Conservation (phyloP, 2,113 vertebrate genomes). For the Bombycilla garrulus region DNA sequence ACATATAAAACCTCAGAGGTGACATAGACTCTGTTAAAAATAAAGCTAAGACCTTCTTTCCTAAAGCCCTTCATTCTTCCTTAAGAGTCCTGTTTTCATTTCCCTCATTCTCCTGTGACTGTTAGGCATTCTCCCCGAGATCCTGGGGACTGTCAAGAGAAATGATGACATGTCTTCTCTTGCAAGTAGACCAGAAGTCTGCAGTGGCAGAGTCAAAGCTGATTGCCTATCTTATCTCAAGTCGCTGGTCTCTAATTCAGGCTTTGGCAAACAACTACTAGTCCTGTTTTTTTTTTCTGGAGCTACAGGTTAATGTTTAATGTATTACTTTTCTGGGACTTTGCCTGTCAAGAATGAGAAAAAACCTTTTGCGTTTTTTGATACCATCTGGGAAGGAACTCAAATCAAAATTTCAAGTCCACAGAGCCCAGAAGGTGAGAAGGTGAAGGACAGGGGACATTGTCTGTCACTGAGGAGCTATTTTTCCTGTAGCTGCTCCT, state of each 20-base stretch:
- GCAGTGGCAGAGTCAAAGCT: constrained; percentile 66
- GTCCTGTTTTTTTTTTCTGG: constrained; percentile 29
- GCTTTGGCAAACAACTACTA: constrained; percentile 71
- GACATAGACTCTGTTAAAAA: background rate
- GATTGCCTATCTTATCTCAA: constrained; percentile 80
- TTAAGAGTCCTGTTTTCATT: constrained; percentile 40
- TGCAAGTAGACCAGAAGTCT: constrained; percentile 80
- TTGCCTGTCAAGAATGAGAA: background rate
- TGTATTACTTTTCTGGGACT: constrained; percentile 34
- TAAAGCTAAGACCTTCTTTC: background rate
- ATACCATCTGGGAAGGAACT: background rate
- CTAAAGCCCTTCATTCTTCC: background rate
- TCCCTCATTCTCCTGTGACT: background rate
- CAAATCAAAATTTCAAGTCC: background rate
- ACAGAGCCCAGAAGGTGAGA: background rate
- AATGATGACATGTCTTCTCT: constrained; percentile 74
- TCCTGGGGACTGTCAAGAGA: constrained; percentile 78
- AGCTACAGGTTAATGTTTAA: constrained; percentile 39
- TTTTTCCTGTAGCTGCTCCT: background rate
- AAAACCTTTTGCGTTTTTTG: background rate
- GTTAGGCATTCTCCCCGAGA: constrained; percentile 59
- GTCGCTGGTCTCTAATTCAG: constrained; percentile 73
- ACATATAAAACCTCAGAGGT: background rate
- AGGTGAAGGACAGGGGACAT: background rate
- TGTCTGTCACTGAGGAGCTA: background rate